A percentile compares a stretch with the other conserved stretches of the same genome.
These are phyloP conservation scores for Oryzias woworae DNA, from an alignment of 2,113 vertebrate genomes.

Conservation along the genomic window DNA sequence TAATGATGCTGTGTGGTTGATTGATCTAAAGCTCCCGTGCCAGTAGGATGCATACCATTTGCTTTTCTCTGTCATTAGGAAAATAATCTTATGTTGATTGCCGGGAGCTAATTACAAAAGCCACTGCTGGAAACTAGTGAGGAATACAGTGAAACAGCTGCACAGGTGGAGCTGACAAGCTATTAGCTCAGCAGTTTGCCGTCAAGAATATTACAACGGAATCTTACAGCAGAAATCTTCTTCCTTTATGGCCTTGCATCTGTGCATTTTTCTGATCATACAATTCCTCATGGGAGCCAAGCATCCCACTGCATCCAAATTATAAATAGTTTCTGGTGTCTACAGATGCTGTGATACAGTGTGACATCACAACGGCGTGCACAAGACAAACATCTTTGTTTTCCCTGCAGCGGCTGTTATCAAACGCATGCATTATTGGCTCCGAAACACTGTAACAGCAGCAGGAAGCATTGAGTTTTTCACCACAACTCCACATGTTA, in stretches of 20 bases:
- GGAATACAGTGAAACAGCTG: constrained; percentile 22
- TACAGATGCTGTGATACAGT: constrained; percentile 12
- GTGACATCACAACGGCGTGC: constrained; percentile 15
- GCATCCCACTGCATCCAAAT: constrained; percentile 6
- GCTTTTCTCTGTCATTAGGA: constrained; percentile 63
- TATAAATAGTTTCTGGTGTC: constrained; percentile 23
- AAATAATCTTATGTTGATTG: constrained; percentile 69
- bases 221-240: constrained; percentile 26
- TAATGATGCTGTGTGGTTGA: constrained; percentile 56
- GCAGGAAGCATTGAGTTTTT: constrained; percentile 1
- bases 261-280: constrained; percentile 26
- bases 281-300: constrained; percentile 13
- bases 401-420: constrained; percentile 9
- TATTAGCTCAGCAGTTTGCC: constrained; percentile 4
- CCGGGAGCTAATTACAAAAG: constrained; percentile 64
- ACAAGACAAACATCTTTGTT: constrained; percentile 5
- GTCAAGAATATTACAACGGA: constrained; percentile 36
- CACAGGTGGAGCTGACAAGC: constrained; percentile 39
- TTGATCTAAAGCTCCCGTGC: constrained; percentile 38
- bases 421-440: constrained; percentile 13
- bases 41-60: constrained; percentile 55
- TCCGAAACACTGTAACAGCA: constrained; percentile 1
- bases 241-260: constrained; percentile 18
- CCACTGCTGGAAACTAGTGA: constrained; percentile 34
- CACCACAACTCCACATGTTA: constrained; percentile 6